Evolutionary conservation across 1,140 invertebrate species (phyloP).

Genomic region (Eubasilissa regina): DNA sequence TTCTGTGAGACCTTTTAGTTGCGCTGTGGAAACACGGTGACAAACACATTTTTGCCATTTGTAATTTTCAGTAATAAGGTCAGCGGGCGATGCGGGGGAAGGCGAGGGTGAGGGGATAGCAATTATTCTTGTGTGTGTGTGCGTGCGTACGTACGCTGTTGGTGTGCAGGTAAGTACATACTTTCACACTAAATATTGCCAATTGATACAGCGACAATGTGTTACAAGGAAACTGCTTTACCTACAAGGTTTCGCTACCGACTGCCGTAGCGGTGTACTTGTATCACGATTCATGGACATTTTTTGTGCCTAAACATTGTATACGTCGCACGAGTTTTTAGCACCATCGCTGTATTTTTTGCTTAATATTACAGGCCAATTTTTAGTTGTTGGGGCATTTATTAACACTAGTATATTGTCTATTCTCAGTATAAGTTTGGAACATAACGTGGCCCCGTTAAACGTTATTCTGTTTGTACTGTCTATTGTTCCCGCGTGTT

Average conservation of each 20-base stretch:
- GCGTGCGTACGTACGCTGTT: neutral
- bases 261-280: neutral
- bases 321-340: neutral
- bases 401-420: no score
- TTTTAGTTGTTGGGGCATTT: neutral
- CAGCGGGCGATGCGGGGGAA: no score
- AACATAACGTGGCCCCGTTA: no score
- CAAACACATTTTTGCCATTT: conserved; percentile 18
- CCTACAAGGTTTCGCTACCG: neutral
- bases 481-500: no score
- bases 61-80: conserved; percentile 29
- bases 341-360: neutral
- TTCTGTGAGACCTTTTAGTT: no score
- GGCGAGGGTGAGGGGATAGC: neutral
- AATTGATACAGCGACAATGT: neutral
- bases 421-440: no score
- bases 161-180: neutral
- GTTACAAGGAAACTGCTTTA: conserved; percentile 17
- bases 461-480: no score
- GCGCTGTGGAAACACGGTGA: neutral
- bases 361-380: neutral
- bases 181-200: conserved; percentile 13
- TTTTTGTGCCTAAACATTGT: neutral
- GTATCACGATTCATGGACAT: conserved; percentile 24
- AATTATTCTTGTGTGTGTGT: neutral